Conservation (phyloP, 2,113 vertebrate genomes). For the Tychaedon coryphoeus region DNA sequence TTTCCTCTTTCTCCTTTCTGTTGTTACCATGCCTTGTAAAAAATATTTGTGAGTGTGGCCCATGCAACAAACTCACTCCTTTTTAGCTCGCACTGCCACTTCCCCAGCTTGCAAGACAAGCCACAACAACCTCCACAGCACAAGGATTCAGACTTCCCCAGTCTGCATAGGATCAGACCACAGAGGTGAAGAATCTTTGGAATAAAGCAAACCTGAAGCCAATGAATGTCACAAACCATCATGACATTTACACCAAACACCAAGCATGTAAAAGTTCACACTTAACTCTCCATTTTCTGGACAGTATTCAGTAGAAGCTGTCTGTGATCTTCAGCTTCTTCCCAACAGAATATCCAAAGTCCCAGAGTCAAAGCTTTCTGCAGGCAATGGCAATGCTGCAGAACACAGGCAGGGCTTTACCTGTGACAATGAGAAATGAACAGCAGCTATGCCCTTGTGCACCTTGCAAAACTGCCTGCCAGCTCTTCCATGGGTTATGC, state of each 20-base stretch:
- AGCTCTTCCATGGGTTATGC: rapidly evolving
- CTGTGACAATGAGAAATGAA: rapidly evolving
- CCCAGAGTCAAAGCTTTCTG: slow-evolving; percentile 77
- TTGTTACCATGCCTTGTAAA: background rate
- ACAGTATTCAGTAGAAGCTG: slow-evolving; percentile 73
- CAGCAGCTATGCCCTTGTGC: background rate
- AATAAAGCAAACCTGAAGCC: background rate
- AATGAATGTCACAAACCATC: background rate
- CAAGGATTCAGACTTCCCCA: background rate
- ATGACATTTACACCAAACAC: background rate
- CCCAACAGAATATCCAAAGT: slow-evolving; percentile 87
- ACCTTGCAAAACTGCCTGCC: background rate
- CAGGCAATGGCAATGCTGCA: slow-evolving; percentile 77
- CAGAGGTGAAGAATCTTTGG: background rate
- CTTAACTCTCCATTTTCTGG: slow-evolving; percentile 84
- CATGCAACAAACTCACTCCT: background rate
- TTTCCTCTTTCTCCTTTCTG: background rate
- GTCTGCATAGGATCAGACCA: background rate
- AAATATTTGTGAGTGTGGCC: background rate
- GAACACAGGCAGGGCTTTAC: background rate
- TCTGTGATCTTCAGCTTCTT: slow-evolving; percentile 84
- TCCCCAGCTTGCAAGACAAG: background rate
- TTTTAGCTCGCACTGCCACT: background rate
- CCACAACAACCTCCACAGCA: background rate
- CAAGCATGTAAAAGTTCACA: background rate